Percentiles rank a stretch among this genome's conserved stretches.
Conservation (phyloP, 2,113 vertebrate species). For the Calyptommatus sinebrachiatus region DNA sequence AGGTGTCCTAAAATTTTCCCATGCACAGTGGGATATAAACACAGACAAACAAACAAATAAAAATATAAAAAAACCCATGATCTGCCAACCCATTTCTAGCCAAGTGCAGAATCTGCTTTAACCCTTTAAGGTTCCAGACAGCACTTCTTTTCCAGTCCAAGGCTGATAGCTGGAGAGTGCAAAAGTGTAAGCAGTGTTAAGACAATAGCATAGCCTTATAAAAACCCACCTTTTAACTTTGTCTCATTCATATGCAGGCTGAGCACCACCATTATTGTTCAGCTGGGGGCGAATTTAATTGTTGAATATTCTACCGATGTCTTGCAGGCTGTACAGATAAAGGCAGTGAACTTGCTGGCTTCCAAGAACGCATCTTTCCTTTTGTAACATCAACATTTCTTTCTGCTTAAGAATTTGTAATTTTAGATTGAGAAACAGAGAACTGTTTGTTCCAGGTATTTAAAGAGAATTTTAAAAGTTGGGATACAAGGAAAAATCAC, state of each 20-base stretch:
- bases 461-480: not conserved
- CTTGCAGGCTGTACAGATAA: constrained; percentile 68
- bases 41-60: no score
- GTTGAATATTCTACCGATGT: constrained; percentile 68
- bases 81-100: not conserved
- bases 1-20: no score
- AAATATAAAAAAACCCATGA: not conserved
- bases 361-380: constrained; percentile 52
- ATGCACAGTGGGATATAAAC: no score
- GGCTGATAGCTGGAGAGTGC: constrained; percentile 39
- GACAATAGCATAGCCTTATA: constrained; percentile 50
- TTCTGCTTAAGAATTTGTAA: constrained; percentile 46
- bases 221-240: constrained; percentile 49
- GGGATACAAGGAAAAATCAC: constrained; percentile 12
- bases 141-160: constrained; percentile 19
- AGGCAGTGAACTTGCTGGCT: constrained; percentile 61
- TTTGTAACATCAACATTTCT: constrained; percentile 54
- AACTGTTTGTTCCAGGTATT: constrained; percentile 41
- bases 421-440: constrained; percentile 43
- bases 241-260: constrained; percentile 68
- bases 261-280: constrained; percentile 64
- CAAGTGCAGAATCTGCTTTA: not conserved
- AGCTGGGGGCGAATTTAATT: constrained; percentile 71
- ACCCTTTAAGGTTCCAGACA: not conserved
- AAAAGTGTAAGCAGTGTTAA: constrained; percentile 31